A percentile compares a stretch with the other conserved stretches of the same genome.
Conservation (phyloP, 2,113 vertebrate species). For the Nothocercus julius region DNA sequence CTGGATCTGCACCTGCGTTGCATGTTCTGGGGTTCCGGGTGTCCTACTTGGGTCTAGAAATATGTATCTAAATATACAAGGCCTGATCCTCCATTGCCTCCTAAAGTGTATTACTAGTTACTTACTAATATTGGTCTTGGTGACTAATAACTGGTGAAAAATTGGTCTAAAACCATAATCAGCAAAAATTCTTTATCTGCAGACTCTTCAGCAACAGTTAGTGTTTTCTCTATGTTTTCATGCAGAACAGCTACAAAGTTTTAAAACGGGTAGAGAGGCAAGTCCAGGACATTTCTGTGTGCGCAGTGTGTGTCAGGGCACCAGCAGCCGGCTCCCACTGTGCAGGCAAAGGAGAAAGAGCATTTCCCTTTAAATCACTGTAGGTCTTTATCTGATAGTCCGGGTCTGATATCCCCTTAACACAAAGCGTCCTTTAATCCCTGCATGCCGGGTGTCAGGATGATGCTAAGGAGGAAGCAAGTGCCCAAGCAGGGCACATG, state of each 20-base stretch:
- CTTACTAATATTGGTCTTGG: no score
- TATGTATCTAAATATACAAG: rapidly evolving
- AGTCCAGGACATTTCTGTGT: neutral
- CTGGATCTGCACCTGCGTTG: neutral
- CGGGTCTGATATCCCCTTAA: neutral
- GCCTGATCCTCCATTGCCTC: neutral
- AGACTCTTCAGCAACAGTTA: neutral
- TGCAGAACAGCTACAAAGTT: neutral
- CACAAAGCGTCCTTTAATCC: neutral
- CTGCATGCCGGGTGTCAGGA: rapidly evolving
- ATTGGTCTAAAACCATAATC: neutral
- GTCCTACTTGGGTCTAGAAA: neutral
- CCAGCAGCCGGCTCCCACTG: neutral
- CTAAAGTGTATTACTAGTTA: neutral
- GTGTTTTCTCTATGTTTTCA: neutral
- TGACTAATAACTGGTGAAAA: neutral
- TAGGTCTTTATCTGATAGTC: neutral
- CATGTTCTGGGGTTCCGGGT: rapidly evolving
- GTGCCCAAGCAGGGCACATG: neutral
- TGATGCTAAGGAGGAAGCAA: no score
- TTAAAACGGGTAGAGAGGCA: neutral
- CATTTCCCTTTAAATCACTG: neutral
- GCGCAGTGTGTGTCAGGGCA: neutral
- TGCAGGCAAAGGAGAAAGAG: neutral
- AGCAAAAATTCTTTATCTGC: neutral